Evolutionary conservation across 2,113 vertebrate species (phyloP).

Genomic region (Gambusia holbrooki): DNA sequence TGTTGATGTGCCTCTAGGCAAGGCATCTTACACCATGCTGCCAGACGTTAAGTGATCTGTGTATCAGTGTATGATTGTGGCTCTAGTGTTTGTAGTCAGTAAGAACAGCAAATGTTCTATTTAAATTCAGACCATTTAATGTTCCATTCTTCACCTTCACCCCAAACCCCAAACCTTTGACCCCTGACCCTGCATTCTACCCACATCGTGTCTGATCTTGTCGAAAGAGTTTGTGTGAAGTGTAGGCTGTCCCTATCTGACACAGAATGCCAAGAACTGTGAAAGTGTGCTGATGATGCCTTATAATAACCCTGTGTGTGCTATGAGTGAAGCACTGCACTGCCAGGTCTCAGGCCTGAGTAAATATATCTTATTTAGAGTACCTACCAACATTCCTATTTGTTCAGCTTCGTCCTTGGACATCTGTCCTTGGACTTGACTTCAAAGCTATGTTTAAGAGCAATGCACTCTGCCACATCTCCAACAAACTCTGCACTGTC

Average conservation of each 20-base stretch:
- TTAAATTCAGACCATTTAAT: too few relatives aligned
- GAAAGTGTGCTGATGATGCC: constrained; percentile 33
- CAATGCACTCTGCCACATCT: constrained; percentile 33
- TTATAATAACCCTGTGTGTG: constrained; percentile 51
- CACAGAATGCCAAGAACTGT: constrained; percentile 64
- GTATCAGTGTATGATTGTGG: too few relatives aligned
- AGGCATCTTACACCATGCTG: too few relatives aligned
- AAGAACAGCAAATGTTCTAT: too few relatives aligned
- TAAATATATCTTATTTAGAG: constrained; percentile 36
- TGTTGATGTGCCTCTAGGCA: too few relatives aligned
- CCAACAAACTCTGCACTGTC: constrained; percentile 25
- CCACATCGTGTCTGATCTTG: constrained; percentile 57
- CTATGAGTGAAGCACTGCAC: neutral
- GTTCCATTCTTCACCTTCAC: neutral
- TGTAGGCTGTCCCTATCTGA: too few relatives aligned
- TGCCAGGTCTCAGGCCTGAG: neutral
- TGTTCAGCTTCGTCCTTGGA: neutral
- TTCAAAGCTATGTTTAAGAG: constrained; percentile 43
- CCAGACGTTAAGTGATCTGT: too few relatives aligned
- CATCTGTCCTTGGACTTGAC: constrained; percentile 18
- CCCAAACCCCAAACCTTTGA: too few relatives aligned
- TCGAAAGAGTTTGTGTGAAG: constrained; percentile 74
- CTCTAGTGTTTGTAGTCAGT: too few relatives aligned
- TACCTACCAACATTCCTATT: constrained; percentile 61
- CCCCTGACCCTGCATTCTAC: constrained; percentile 64